These are phyloP conservation scores for Cyanistes caeruleus DNA, from an alignment of 2,113 vertebrate species.

Conservation along the genomic window DNA sequence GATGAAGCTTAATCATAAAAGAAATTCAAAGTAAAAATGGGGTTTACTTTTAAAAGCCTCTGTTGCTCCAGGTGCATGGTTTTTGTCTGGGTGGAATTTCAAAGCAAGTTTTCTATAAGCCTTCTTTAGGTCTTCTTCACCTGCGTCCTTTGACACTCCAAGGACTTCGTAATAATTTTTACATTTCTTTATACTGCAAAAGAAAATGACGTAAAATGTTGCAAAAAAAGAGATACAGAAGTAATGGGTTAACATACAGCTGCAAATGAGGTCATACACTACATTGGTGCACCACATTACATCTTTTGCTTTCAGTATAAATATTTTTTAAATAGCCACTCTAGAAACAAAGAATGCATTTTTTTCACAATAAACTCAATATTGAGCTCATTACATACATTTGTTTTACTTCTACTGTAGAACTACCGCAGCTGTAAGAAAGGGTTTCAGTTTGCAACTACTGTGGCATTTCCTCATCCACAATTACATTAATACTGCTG, in stretches of 20 bases:
- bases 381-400: not conserved
- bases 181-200: conserved; percentile 92
- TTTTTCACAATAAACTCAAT: not conserved
- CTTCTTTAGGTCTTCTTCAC: conserved; percentile 95
- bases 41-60: conserved; percentile 97
- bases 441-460: not conserved
- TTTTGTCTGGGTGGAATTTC: conserved; percentile 98
- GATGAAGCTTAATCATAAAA: not conserved
- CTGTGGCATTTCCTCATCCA: not conserved
- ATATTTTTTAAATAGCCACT: not conserved
- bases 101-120: conserved; percentile 96
- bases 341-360: not conserved
- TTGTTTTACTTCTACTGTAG: not conserved
- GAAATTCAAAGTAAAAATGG: not conserved
- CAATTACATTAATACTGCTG: not conserved
- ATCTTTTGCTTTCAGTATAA: not conserved
- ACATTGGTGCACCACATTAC: not conserved
- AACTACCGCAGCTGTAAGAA: not conserved
- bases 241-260: not conserved
- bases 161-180: conserved; percentile 97
- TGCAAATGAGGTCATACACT: not conserved
- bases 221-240: not conserved
- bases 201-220: conserved; percentile 34
- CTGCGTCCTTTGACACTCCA: conserved; percentile 89
- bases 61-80: conserved; percentile 94